Conservation (phyloP, 2,113 vertebrate genomes). For the Pogonocichla stellata region DNA sequence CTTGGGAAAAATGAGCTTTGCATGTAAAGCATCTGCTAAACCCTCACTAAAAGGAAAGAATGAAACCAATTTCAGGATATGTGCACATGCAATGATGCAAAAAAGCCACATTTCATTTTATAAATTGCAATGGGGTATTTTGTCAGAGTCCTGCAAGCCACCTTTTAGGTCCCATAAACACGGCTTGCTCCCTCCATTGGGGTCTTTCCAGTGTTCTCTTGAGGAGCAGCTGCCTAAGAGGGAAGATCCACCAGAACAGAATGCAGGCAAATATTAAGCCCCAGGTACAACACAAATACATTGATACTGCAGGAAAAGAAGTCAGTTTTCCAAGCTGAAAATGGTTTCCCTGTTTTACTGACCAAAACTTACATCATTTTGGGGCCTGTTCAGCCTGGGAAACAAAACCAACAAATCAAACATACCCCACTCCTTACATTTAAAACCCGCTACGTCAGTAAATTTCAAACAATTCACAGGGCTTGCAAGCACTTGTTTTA, state of each 20-base stretch:
- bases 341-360: not conserved
- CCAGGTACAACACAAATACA: not conserved
- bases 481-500: not conserved
- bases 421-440: not conserved
- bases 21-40: not conserved
- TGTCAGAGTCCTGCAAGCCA: not conserved
- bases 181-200: not conserved
- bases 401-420: not conserved
- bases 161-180: not conserved
- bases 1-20: not conserved
- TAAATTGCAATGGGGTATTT: not conserved
- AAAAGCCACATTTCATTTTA: not conserved
- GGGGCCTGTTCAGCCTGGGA: not conserved
- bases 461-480: not conserved
- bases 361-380: not conserved
- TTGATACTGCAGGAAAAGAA: not conserved
- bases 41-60: not conserved
- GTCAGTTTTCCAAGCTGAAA: not conserved
- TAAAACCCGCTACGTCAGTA: not conserved
- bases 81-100: not conserved
- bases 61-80: not conserved
- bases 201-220: not conserved
- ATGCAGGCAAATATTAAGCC: not conserved
- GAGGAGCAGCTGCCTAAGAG: not conserved
- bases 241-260: not conserved